Conservation (phyloP, 2,797 vertebrate species). For the Lithobates pipiens region DNA sequence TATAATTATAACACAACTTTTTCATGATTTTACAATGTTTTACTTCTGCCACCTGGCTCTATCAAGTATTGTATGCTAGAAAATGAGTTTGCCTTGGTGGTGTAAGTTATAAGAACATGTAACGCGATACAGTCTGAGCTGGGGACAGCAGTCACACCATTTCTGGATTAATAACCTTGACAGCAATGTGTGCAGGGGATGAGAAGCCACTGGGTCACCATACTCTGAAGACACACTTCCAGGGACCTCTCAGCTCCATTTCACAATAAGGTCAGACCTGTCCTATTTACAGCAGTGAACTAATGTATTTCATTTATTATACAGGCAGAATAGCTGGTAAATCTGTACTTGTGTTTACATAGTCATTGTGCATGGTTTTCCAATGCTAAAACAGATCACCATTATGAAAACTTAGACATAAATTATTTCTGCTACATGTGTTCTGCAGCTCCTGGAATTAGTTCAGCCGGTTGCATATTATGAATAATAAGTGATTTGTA, state of each 20-base stretch:
- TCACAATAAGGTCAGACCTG: neutral
- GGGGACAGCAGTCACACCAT: slow-evolving; percentile 14
- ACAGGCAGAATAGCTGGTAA: neutral
- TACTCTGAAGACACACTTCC: neutral
- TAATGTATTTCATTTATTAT: neutral
- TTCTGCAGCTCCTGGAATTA: neutral
- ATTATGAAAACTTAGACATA: too few species aligned
- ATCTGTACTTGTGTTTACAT: neutral
- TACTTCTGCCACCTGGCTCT: neutral
- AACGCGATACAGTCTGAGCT: neutral
- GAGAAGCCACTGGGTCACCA: neutral
- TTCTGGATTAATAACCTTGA: slow-evolving; percentile 37
- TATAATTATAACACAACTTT: too few species aligned
- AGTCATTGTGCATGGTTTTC: neutral
- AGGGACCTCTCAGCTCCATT: neutral
- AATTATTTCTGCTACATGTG: neutral
- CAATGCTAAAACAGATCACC: too few species aligned
- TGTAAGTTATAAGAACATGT: slow-evolving; percentile 28
- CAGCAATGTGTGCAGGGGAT: slow-evolving; percentile 25
- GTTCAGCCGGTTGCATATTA: neutral
- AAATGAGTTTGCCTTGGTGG: neutral
- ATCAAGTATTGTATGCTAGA: neutral
- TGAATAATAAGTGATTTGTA: neutral
- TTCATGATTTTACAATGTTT: neutral
- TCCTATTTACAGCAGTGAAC: neutral